Evolutionary conservation across 2,797 vertebrate species (phyloP), one percentile per base, ranked within the genome.

Genomic region (Rhinella marina): DNA sequence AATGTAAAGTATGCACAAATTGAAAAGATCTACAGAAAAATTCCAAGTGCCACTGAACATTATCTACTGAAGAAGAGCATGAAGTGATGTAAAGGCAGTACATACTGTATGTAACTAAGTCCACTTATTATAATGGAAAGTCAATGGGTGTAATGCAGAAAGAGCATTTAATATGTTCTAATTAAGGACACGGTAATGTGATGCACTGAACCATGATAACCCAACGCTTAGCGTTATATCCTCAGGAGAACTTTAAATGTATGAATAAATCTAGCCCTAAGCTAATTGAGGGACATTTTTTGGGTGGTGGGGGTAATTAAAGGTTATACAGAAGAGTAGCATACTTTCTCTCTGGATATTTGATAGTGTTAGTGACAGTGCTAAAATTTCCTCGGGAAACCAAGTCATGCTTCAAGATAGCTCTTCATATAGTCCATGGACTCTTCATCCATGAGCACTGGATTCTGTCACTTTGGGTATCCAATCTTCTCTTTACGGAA

Each of bases 161-260:
- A 93, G 92, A 93, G 91, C 73, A 92, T 94, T 92, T 91, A 93
- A 88, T 90, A 88, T 90, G 90, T 92, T 94, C 93, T 93, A 95
- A 93, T 93, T 92, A 92, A 93, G 88, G 90, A 89, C 89, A 91
- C 90, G 91, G 85, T 92, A 93, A 94, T 93, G 92, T 92, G 92
- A 94, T 90, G 82, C 92, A 91, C 19, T 91, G 91, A 92, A 92
- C 90, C 90, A 91, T 90, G 93, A 91, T 86, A 92, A 91, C 92
- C 89, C 90, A 90, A 91, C 86, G 90, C 90, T 93, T 94, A 93
- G 90, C 86, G 90, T 93, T 92, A 88, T 93, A 93, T 92, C 91
- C 89, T 92, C 94, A 91, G 89, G 90, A 93, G 93, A 92, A 92
- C 87, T 92, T 94, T 92, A 88, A 91, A 94, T 91, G 93, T 92